Percentiles rank a stretch among this genome's conserved stretches.
Evolutionary conservation across 2,797 vertebrate genomes (phyloP).

Genomic region (Gymnodraco acuticeps): DNA sequence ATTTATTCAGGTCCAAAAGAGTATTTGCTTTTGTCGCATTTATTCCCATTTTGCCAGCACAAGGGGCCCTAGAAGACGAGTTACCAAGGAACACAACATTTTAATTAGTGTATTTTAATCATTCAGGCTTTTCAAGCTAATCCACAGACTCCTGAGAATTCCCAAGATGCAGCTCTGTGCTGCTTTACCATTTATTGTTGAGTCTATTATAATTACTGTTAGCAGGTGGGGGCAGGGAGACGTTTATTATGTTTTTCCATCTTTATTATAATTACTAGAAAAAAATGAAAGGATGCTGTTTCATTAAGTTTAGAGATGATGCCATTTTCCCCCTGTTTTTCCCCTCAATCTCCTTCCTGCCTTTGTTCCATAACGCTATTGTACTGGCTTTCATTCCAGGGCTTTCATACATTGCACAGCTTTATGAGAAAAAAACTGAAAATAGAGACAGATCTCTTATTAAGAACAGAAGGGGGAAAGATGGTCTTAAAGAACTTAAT

Average conservation of each 20-base stretch:
- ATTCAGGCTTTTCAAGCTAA: constrained; percentile 99
- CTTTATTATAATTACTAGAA: constrained; percentile 99
- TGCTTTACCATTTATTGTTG: constrained; percentile 99
- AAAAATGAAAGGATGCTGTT: constrained; percentile 99
- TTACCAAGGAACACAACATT: constrained; percentile 99
- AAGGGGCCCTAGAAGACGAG: constrained; percentile 99
- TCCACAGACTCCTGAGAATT: constrained; percentile 99
- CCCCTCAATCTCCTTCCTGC: constrained; percentile 83
- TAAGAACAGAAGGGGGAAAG: constrained; percentile 79
- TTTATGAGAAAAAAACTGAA: constrained; percentile 79
- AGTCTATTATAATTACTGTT: constrained; percentile 99
- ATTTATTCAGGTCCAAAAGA: constrained; percentile 99
- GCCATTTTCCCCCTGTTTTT: constrained; percentile 86
- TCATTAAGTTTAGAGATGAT: constrained; percentile 97
- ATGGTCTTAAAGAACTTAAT: constrained; percentile 85
- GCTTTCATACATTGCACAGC: constrained; percentile 85
- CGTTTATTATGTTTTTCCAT: constrained; percentile 99
- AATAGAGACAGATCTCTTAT: constrained; percentile 82
- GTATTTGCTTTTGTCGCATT: constrained; percentile 99
- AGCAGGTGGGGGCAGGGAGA: constrained; percentile 99
- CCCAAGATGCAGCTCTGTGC: constrained; percentile 99
- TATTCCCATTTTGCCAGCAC: constrained; percentile 99
- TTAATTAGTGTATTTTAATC: constrained; percentile 99
- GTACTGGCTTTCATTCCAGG: constrained; percentile 81
- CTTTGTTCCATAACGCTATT: constrained; percentile 86